These are phyloP conservation scores for Calcarius lapponicus DNA, from an alignment of 2,797 vertebrate species.

Conservation along the genomic window DNA sequence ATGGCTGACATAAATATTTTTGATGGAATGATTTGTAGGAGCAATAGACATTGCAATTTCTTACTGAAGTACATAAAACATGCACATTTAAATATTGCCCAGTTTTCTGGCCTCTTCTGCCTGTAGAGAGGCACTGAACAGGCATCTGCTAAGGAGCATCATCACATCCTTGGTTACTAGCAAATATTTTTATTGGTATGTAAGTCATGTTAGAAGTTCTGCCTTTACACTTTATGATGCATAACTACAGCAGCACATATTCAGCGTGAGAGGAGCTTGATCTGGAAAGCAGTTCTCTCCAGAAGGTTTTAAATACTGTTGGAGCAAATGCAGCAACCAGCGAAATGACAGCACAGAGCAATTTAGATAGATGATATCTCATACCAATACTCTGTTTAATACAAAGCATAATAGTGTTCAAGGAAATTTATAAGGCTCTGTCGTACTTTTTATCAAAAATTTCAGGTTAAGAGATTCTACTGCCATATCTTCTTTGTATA, in stretches of 20 bases:
- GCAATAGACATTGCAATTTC: conserved; percentile 26
- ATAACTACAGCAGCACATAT: not conserved
- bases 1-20: conserved; percentile 41
- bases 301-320: conserved; percentile 7
- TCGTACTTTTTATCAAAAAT: not conserved
- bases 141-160: not conserved
- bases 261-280: not conserved
- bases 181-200: conserved; percentile 51
- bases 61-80: conserved; percentile 34
- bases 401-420: not conserved
- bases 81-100: conserved; percentile 29
- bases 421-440: not conserved
- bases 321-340: not conserved
- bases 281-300: not conserved
- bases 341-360: not conserved
- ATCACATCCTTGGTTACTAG: conserved; percentile 11
- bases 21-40: conserved; percentile 44
- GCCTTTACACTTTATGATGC: conserved; percentile 4
- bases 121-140: not conserved
- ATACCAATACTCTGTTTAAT: not conserved
- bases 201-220: conserved; percentile 42
- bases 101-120: conserved; percentile 11
- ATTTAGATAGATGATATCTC: not conserved
- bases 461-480: not conserved
- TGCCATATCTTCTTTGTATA: not conserved